A percentile compares a stretch with the other conserved stretches of the same genome.
phyloP scores from a whole-genome alignment of 2,888 invertebrate species.

The Archips crataeganus region DNA sequence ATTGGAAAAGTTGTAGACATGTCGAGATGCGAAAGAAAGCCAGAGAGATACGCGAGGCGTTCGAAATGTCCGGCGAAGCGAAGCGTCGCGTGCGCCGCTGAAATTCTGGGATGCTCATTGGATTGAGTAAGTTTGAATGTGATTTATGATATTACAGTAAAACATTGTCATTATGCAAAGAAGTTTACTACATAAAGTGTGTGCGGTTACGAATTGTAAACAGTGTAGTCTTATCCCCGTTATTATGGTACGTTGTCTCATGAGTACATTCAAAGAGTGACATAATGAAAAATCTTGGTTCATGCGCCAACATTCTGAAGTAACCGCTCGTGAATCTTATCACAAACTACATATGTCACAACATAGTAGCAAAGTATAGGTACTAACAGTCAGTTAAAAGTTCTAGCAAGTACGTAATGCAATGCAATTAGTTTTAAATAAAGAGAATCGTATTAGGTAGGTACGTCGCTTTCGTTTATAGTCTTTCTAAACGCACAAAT shows the following conservation, averaged over 20 bases:
- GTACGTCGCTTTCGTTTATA: no score
- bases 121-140: constrained; percentile 15
- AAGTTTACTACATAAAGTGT: no score
- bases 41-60: constrained; percentile 22
- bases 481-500: no score
- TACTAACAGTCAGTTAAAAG: no score
- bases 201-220: neutral
- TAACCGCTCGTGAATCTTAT: no score
- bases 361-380: no score
- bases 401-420: no score
- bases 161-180: no score
- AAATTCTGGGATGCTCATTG: constrained; percentile 6
- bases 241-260: neutral
- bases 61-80: constrained; percentile 40
- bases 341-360: no score
- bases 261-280: neutral
- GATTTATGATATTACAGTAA: neutral
- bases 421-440: no score
- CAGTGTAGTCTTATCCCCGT: neutral
- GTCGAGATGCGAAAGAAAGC: constrained; percentile 31
- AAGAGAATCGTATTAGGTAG: no score
- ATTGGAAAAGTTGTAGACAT: constrained; percentile 12
- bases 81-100: constrained; percentile 36
- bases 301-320: no score
- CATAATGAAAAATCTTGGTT: neutral